Conservation (phyloP, 2,888 invertebrate genomes). For the Flexamia atlantica region DNA sequence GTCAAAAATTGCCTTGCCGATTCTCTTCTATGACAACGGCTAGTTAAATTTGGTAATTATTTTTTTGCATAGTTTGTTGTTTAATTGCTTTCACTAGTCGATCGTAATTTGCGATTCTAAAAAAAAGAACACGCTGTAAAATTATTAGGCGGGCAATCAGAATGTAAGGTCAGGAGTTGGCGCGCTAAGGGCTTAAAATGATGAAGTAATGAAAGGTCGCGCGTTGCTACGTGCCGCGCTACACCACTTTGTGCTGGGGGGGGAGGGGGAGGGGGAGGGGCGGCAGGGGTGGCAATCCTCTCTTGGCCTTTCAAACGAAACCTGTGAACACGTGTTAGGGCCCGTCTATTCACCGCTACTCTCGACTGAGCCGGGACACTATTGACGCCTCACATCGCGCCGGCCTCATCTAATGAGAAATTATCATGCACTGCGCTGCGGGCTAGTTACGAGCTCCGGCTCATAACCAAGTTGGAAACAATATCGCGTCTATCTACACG, state of each 20-base stretch:
- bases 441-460: not conserved
- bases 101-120: no score
- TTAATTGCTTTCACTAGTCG: no score
- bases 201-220: conserved; percentile 38
- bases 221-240: conserved; percentile 32
- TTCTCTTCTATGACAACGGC: no score
- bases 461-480: no score
- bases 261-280: not conserved
- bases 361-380: conserved; percentile 12
- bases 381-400: conserved; percentile 32
- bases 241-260: conserved; percentile 15
- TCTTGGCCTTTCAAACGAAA: conserved; percentile 5
- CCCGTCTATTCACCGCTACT: conserved; percentile 28
- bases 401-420: conserved; percentile 34
- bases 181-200: conserved; percentile 16
- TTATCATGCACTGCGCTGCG: not conserved
- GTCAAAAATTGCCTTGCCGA: no score
- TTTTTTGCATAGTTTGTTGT: no score
- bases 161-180: conserved; percentile 33
- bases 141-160: conserved; percentile 11
- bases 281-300: not conserved
- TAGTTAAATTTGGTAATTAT: no score
- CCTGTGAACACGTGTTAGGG: conserved; percentile 31
- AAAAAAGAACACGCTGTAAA: not conserved
- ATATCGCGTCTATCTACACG: no score